Evolutionary conservation across 92 coral and sea anemone genomes (phyloP), one percentile per base, ranked within the genome.

Genomic region (Micromussa lordhowensis): DNA sequence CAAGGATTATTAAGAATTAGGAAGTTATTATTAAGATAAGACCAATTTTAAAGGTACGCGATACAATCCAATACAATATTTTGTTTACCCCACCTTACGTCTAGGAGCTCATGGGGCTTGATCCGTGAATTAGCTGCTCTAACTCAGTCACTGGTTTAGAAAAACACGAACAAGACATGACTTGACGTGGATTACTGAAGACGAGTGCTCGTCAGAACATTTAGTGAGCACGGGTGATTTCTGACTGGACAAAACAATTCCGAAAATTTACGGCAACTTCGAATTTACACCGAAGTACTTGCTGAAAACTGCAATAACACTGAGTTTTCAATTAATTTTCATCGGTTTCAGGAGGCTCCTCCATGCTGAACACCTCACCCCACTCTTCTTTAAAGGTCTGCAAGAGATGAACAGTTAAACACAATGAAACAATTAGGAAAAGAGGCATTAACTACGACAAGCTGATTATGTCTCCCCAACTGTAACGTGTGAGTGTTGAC

Each of bases 321-420:
- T 68, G 18, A 48, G 44, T 59, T 61, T 9, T 5, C 26, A 63
- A 24, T 38, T 58, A 18, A 31, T 29, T 77, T 38, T 77, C 57
- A 70, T 66, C 83, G n/a, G 51, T 35, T 29, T 77, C 35, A 0
- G 59, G 36, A 35, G 34, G 63, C 31, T 49, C 66, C 34, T 92
- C 85, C 92, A 92, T 88, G 82, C 88, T 90, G 87, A 92, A 92
- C 66, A 92, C 90, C 21, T 88, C 88, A 48, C 91, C 78, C 94
- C 94, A 92, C 53, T 92, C 94, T 17, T 92, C 84, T 72, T 88
- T 85, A 75, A 88, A 92, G 75, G 92, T 88, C 94, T 92, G 90
- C 80, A 84, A 57, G 59, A 36, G 4, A 78, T n/a, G 13, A 82
- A 63, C 53, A 82, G 48, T n/a, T 34, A 3, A 80, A 61, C 11